A percentile compares a stretch with the other conserved stretches of the same genome.
phyloP scores from a whole-genome alignment of 2,797 vertebrate species.

The Hapalemur alaotrensis region DNA sequence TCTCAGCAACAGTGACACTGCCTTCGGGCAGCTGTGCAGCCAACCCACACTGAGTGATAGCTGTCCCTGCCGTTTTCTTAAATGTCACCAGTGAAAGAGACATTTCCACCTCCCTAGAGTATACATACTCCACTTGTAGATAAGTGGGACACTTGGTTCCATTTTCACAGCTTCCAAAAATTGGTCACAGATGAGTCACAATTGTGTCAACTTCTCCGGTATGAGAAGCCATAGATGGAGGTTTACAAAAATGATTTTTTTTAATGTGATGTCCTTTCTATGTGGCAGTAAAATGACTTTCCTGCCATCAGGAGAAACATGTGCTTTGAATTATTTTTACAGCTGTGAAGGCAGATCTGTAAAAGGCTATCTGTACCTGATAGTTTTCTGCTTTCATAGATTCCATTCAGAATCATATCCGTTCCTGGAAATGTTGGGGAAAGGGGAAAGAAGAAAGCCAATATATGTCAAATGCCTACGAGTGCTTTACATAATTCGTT shows the following conservation, averaged over 20 bases:
- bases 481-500: neutral
- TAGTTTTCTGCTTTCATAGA: neutral
- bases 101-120: neutral
- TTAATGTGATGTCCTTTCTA: constrained; percentile 17
- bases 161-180: constrained; percentile 54
- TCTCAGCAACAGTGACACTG: neutral
- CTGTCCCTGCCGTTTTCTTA: constrained; percentile 41
- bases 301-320: constrained; percentile 9
- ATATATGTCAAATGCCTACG: neutral
- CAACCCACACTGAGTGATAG: neutral
- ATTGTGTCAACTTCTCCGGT: constrained; percentile 8
- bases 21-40: neutral
- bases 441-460: neutral
- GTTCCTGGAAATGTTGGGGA: neutral
- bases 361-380: neutral
- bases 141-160: constrained; percentile 26
- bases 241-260: constrained; percentile 18
- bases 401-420: neutral
- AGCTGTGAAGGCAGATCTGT: neutral
- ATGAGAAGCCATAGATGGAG: neutral
- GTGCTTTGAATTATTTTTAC: constrained; percentile 43
- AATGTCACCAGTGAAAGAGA: constrained; percentile 42
- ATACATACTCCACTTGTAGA: neutral
- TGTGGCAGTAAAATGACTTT: constrained; percentile 11
- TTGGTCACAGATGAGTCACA: constrained; percentile 40